Percentiles rank a stretch among this genome's conserved stretches.
Evolutionary conservation across 2,888 invertebrate species (phyloP).

Genomic region (Drosophila longiperda): DNA sequence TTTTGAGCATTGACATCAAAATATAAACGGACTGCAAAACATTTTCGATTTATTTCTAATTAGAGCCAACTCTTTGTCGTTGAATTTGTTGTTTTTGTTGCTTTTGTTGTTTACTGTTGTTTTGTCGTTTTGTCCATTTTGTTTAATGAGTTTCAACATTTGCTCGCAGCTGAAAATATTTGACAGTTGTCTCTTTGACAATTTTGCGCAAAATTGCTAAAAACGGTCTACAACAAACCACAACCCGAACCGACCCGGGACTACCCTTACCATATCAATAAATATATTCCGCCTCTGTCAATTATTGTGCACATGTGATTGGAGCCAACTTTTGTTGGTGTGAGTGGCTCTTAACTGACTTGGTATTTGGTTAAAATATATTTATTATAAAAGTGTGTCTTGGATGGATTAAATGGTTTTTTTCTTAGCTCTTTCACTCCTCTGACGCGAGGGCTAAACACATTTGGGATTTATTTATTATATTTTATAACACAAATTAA

Average conservation of each 20-base stretch:
- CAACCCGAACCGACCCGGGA: slow-evolving; percentile 2
- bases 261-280: slow-evolving; percentile 10
- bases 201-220: slow-evolving; percentile 58
- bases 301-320: slow-evolving; percentile 5
- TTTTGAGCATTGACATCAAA: slow-evolving; percentile 72
- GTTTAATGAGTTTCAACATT: slow-evolving; percentile 78
- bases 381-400: background rate
- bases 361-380: background rate
- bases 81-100: slow-evolving; percentile 31
- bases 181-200: slow-evolving; percentile 79
- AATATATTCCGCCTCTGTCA: slow-evolving; percentile 3
- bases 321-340: background rate
- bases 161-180: slow-evolving; percentile 76
- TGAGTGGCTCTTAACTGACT: background rate
- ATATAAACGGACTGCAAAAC: slow-evolving; percentile 56
- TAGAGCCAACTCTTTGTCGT: slow-evolving; percentile 76
- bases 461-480: too few relatives aligned
- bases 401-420: background rate
- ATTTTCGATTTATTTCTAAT: slow-evolving; percentile 83
- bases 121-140: slow-evolving; percentile 57
- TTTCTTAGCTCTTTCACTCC: too few relatives aligned
- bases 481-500: too few relatives aligned
- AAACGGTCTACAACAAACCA: slow-evolving; percentile 24
- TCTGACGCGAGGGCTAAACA: too few relatives aligned
- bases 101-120: slow-evolving; percentile 33